These are phyloP conservation scores for Pelecanoides urinatrix DNA, from an alignment of 2,113 vertebrate genomes.

Conservation along the genomic window DNA sequence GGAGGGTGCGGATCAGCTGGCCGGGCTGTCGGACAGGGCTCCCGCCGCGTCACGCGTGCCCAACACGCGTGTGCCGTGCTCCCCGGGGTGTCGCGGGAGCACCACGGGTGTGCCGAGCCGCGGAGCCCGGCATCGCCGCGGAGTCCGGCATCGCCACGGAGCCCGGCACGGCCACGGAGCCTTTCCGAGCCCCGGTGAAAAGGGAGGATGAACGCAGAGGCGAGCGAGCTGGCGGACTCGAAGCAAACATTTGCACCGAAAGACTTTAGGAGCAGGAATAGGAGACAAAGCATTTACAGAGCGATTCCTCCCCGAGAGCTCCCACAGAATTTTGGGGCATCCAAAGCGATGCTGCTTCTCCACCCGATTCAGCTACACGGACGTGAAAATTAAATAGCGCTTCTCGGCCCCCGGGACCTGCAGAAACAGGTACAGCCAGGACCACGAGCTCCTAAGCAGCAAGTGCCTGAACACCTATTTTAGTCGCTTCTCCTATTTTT, in stretches of 20 bases:
- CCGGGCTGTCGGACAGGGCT: background rate
- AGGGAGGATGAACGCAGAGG: rapidly evolving
- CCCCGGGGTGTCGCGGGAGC: background rate
- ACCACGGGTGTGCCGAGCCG: background rate
- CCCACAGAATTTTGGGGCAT: rapidly evolving
- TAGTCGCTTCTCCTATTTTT: background rate
- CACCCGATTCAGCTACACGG: rapidly evolving
- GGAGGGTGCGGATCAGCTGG: conserved; percentile 13
- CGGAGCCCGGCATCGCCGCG: background rate
- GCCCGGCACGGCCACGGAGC: background rate
- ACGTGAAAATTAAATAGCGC: rapidly evolving
- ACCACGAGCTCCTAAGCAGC: background rate
- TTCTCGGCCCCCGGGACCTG: background rate
- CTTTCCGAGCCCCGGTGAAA: background rate
- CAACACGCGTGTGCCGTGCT: background rate
- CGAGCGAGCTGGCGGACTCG: rapidly evolving
- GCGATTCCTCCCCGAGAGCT: background rate
- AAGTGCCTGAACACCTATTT: background rate
- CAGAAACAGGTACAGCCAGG: background rate
- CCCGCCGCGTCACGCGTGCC: background rate
- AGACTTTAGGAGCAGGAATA: background rate
- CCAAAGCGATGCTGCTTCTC: rapidly evolving
- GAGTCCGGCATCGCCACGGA: background rate
- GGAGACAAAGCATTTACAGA: background rate
- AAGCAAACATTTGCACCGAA: too few species aligned